phyloP scores from a whole-genome alignment of 2,797 vertebrate species.

The Gorsachius magnificus region DNA sequence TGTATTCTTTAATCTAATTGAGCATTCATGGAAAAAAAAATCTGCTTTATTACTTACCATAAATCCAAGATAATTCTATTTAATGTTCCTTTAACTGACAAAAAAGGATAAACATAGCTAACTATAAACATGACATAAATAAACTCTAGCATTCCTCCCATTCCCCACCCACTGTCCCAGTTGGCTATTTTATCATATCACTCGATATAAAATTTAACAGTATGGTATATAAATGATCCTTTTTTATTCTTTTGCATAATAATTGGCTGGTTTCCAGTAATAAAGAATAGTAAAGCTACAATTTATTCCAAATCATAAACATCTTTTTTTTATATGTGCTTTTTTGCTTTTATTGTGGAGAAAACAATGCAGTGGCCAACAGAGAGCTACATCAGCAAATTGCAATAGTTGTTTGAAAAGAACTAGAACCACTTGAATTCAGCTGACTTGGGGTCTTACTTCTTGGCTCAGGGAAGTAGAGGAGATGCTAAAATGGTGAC shows the following conservation, averaged over 20 bases:
- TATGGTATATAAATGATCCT: conserved; percentile 34
- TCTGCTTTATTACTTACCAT: conserved; percentile 32
- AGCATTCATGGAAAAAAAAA: conserved; percentile 10
- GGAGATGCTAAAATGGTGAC: conserved; percentile 64
- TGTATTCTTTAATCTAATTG: conserved; percentile 33
- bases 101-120: conserved; percentile 42
- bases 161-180: conserved; percentile 45
- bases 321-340: conserved; percentile 30
- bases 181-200: conserved; percentile 47
- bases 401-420: neutral
- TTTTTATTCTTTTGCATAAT: conserved; percentile 47
- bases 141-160: conserved; percentile 43
- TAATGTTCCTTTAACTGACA: conserved; percentile 46
- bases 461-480: conserved; percentile 42
- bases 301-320: conserved; percentile 44
- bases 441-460: conserved; percentile 54
- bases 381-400: conserved; percentile 8
- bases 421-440: conserved; percentile 31
- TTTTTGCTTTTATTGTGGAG: conserved; percentile 20
- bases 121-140: conserved; percentile 49
- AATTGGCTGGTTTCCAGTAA: conserved; percentile 39
- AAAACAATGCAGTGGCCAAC: neutral
- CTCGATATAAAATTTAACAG: conserved; percentile 40
- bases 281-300: conserved; percentile 11
- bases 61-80: conserved; percentile 57